These are phyloP conservation scores for Australoheros facetus DNA, from an alignment of 2,797 vertebrate species.

Conservation along the genomic window DNA sequence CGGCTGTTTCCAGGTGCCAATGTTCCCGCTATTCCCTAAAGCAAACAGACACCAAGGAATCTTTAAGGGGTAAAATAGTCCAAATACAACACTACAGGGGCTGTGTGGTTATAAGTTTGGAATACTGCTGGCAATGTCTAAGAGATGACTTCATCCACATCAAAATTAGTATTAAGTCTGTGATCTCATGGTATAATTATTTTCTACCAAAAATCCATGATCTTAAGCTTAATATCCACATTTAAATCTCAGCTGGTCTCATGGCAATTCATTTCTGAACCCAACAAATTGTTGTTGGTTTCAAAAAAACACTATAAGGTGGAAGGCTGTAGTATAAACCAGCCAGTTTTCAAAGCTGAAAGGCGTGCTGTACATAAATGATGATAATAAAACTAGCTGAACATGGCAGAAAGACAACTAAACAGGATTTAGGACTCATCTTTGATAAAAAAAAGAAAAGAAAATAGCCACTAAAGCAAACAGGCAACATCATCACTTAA, in stretches of 20 bases:
- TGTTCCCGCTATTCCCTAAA: background rate
- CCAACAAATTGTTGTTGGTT: background rate
- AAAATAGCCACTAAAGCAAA: background rate
- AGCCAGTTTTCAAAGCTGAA: background rate
- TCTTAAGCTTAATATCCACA: background rate
- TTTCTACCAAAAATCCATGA: background rate
- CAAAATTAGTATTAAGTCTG: background rate
- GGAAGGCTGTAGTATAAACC: background rate
- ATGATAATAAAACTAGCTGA: background rate
- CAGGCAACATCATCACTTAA: background rate
- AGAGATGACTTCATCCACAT: background rate
- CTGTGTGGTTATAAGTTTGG: background rate
- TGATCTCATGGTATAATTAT: background rate
- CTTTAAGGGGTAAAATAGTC: background rate
- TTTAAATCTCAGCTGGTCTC: background rate
- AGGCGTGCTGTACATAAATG: background rate
- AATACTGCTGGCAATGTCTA: background rate
- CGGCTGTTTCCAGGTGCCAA: background rate
- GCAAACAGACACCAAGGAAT: background rate
- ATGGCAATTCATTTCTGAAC: background rate
- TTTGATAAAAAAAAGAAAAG: too few relatives aligned
- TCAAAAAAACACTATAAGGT: accelerated
- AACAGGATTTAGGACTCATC: background rate
- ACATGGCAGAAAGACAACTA: background rate
- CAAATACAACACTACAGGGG: background rate